These are phyloP conservation scores for Todiramphus chloris DNA, from an alignment of 2,113 vertebrate species.

Conservation along the genomic window DNA sequence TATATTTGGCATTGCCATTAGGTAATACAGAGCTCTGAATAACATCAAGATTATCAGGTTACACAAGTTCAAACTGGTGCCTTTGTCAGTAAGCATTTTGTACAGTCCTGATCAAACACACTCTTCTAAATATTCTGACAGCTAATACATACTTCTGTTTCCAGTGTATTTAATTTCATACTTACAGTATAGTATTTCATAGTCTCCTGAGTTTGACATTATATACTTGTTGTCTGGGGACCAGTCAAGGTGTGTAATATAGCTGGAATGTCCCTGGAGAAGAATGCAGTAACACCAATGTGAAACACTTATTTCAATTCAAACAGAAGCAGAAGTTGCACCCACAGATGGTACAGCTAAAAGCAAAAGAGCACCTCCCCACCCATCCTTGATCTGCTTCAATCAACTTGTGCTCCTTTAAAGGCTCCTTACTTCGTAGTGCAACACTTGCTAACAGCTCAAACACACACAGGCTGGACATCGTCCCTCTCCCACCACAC, in stretches of 20 bases:
- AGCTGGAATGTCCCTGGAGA: conserved; percentile 97
- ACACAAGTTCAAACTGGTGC: conserved; percentile 28
- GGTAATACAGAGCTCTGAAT: conserved; percentile 54
- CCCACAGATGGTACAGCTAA: neutral
- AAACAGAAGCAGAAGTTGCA: neutral
- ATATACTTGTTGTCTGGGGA: conserved; percentile 97
- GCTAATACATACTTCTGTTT: neutral
- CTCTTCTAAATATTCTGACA: neutral
- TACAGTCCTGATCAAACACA: neutral
- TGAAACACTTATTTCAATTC: neutral
- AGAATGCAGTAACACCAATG: neutral
- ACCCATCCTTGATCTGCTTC: neutral
- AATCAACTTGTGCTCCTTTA: neutral
- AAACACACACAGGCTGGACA: neutral
- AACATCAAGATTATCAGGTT: conserved; percentile 61
- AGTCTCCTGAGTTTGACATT: conserved; percentile 99
- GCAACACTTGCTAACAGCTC: neutral
- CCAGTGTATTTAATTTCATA: conserved; percentile 50
- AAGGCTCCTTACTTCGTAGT: neutral
- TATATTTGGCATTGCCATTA: conserved; percentile 65
- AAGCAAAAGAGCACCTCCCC: neutral
- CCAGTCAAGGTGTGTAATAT: conserved; percentile 99
- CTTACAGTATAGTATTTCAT: conserved; percentile 99
- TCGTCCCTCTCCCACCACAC: fast-evolving
- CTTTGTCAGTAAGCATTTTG: conserved; percentile 38